These are phyloP conservation scores for Sinelater perroti DNA, from an alignment of 2,888 invertebrate genomes.

Conservation along the genomic window DNA sequence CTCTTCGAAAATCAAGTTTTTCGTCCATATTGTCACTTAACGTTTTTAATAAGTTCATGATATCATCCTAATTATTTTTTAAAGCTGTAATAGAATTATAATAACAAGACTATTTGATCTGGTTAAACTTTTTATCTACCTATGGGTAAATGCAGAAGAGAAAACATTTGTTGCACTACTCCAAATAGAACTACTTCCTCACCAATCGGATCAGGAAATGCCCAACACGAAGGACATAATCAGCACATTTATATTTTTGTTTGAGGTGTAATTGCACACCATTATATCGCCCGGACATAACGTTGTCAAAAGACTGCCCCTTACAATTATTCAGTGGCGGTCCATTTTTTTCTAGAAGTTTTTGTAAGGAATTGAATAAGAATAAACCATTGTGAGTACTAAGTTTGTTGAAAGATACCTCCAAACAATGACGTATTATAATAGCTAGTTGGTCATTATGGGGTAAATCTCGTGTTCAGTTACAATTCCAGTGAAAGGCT, in stretches of 20 bases:
- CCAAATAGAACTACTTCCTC: constrained; percentile 6
- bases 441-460: constrained; percentile 4
- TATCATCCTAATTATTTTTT: background rate
- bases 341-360: constrained; percentile 2
- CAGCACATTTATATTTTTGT: constrained; percentile 14
- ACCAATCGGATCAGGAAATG: constrained; percentile 15
- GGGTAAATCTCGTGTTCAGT: background rate
- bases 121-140: no score
- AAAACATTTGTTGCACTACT: constrained; percentile 10
- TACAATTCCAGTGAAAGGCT: background rate
- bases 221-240: constrained; percentile 14
- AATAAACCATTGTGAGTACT: constrained; percentile 3
- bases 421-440: background rate
- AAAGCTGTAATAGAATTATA: background rate
- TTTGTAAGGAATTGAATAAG: constrained; percentile 4
- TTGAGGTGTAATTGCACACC: constrained; percentile 13
- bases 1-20: no score
- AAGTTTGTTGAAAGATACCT: constrained; percentile 1
- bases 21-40: background rate
- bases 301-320: constrained; percentile 7
- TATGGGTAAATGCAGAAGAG: constrained; percentile 7
- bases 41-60: background rate
- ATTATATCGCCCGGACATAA: constrained; percentile 10
- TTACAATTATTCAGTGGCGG: constrained; percentile 2
- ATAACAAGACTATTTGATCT: background rate